phyloP scores from a whole-genome alignment of 2,797 vertebrate species.

The Scolopax rusticola region DNA sequence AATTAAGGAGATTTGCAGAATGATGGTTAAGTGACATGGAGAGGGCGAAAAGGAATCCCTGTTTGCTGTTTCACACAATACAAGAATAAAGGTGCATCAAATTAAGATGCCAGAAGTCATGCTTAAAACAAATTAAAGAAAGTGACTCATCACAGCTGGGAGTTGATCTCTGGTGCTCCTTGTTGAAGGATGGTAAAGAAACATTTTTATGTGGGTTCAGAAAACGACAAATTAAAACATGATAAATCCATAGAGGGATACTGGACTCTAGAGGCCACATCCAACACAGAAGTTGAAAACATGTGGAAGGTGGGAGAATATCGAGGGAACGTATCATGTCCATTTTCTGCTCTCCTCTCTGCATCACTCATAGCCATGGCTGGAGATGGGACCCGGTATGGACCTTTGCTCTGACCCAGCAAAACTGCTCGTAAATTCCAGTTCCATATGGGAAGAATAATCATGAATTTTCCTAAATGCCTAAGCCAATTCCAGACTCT shows the following conservation, averaged over 20 bases:
- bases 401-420: not conserved
- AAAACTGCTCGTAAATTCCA: not conserved
- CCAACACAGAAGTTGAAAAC: not conserved
- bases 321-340: not conserved
- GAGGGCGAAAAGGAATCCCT: not conserved
- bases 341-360: not conserved
- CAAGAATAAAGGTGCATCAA: not conserved
- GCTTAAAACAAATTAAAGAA: not conserved
- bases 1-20: not conserved
- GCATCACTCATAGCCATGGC: not conserved
- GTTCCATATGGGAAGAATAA: not conserved
- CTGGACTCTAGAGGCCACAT: not conserved
- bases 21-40: not conserved
- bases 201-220: not conserved
- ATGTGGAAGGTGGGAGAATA: not conserved
- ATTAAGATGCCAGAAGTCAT: not conserved
- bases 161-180: not conserved
- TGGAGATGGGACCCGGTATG: not conserved
- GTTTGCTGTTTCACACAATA: not conserved
- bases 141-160: not conserved
- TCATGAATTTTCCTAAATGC: not conserved
- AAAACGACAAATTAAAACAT: not conserved
- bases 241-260: not conserved
- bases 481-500: not conserved
- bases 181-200: not conserved